Base-by-base conservation (phyloP, 2,113 vertebrate genomes). In the Pseudorectes ferrugineus region DNA sequence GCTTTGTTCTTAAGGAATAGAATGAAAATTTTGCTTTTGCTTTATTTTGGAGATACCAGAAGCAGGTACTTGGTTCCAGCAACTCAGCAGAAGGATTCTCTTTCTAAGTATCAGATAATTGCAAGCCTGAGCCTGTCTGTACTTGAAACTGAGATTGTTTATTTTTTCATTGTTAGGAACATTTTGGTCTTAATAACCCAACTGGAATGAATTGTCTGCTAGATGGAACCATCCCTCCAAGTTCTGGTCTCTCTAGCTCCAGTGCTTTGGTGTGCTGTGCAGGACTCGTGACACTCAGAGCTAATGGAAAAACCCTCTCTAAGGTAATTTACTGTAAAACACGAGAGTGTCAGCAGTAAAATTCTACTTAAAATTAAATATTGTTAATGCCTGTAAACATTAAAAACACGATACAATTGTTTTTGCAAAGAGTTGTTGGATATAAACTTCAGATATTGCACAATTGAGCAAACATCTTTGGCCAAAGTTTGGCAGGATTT, bases 191-290 rank as follows among this genome's bases (percentile, higher is more conserved):
- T 54, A 92, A 95, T 87, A 91, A 75, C 61, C 96, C 98, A 88
- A 93, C 97, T 63, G 99, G 99, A 88, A 99, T 99, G 98, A 99
- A 98, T 57, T 99, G 99, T 97, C 94, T 99, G 63, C 97, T 99
- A 31, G 99, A 99, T 95, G 99, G 99, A 93, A 99, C 98, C 35
- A 98, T 99, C 88, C 99, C 99, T 65, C 98, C 99, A 1, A 99
- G 98, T 95, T 99, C 99, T 13, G 99, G 99, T 77, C 98, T 99
- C 62, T 99, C 99, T 72, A 99, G 99, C 94, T 99, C 99, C 71
- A 99, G 99, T 95, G 99, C 99, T 46, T 96, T 99, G 96, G 99
- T 99, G 77, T 99, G 99, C 89, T 99, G 99, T 94, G 98, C 99
- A 55, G 99, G 98, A 67, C 98, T 99, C 28, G 97, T 98, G 88